Evolutionary conservation across 2,888 invertebrate species (phyloP), one percentile per base, ranked within the genome.

Genomic region (Acrobasis consociella): DNA sequence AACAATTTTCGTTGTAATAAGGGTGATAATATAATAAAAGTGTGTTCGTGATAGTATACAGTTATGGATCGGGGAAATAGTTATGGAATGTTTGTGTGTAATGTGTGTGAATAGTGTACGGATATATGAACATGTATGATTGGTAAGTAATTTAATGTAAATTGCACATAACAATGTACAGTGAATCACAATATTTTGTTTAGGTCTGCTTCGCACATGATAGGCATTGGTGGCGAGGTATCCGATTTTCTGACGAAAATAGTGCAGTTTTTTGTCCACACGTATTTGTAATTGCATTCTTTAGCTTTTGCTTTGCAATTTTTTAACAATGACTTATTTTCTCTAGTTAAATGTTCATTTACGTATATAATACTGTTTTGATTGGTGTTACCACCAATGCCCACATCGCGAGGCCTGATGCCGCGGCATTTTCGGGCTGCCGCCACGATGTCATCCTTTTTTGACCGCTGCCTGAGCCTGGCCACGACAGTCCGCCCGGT

Each of bases 331-430:
- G 42, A 7, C 53, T 65, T 69, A 22, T 67, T 66, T 37, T 65
- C 53, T 17, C 46, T 59, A n/a, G 69, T 67, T 13, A 69, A 58
- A 46, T 67, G 66, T n/a, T 67, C 66, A 17, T 64, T 69, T 8
- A 69, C 55, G 53, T 50, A 67, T 3, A 69, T 52, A 9, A 56
- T 49, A 37, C 38, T 15, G 46, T 53, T 52, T 22, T 16, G 15
- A 50, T 50, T 16, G 16, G 22, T 17, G n/a, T 62, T 52, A 2
- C 49, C 52, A 3, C 53, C 51, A 3, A 67, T 49, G 31, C 52
- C 53, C n/a, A 67, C 38, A 15, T 65, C 62, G 9, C 38, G 13
- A 5, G 64, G 55, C 10, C 59, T 62, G n/a, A 66, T 9, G 0
- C 59, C 42, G 2, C 61, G 51, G 9, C 31, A 49, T 37, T 62